Conservation (phyloP, 2,113 vertebrate genomes). For the Pitta sordida region DNA sequence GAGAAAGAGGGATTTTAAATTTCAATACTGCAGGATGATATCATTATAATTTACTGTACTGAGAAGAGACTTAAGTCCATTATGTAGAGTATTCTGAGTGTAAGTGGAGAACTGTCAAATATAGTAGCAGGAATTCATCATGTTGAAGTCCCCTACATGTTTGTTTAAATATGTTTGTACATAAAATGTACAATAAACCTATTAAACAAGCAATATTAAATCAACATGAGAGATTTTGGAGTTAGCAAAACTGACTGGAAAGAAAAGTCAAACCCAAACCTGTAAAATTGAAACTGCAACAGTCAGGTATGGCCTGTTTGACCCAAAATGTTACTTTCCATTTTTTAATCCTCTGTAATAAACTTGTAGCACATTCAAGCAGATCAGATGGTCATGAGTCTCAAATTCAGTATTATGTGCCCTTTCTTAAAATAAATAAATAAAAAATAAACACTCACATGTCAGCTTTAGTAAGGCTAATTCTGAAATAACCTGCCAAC, state of each 20-base stretch:
- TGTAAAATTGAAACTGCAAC: background rate
- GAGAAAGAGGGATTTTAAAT: background rate
- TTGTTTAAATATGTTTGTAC: constrained; percentile 42
- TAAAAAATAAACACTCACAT: background rate
- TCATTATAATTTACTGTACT: background rate
- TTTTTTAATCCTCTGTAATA: background rate
- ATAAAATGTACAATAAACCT: background rate
- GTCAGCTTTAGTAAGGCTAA: background rate
- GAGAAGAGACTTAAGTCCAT: background rate
- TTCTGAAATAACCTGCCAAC: background rate
- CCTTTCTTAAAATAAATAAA: background rate
- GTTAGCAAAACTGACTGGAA: background rate
- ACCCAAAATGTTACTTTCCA: background rate
- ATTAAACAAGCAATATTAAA: background rate
- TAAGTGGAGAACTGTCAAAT: constrained; percentile 26
- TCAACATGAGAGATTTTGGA: background rate
- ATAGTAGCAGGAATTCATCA: background rate
- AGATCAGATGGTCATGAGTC: background rate
- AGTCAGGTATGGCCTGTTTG: background rate
- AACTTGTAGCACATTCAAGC: background rate
- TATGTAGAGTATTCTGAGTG: constrained; percentile 16
- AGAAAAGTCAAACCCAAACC: background rate
- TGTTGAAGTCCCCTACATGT: constrained; percentile 36
- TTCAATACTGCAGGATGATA: background rate
- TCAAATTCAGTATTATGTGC: background rate